Evolutionary conservation across 2,888 invertebrate species (phyloP), one percentile per base, ranked within the genome.

Genomic region (Microplitis deprimator): DNA sequence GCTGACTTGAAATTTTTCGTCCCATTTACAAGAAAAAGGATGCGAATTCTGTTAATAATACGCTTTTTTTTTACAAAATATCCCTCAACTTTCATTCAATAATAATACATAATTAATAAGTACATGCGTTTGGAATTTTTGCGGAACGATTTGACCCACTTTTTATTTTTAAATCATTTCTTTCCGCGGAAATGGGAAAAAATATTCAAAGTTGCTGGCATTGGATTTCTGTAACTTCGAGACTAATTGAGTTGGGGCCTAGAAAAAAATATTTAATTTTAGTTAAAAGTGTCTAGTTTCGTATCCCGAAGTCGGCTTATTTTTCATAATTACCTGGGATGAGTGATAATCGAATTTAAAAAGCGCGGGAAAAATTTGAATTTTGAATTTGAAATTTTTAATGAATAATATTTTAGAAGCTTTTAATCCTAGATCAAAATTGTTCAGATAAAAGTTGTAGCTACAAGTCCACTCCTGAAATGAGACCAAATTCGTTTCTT

Each of bases 1-100:
- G 50, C 50, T 50, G 50, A 13, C 50, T 50, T 13, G 13, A 13
- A 50, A 50, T 50, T 50, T 50, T 50, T 62, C 62, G 62, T 62
- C n/a, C 20, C 62, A 62, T 62, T 62, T 20, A 62, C 62, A 62
- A 62, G 62, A 62, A 20, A 62, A 62, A 62, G 62, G 62, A 62
- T 17, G 62, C 8, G 20, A n/a, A 10, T 13, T 4, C 16, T 13
- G 50, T 8, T 50, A 50, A 50, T 50, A 50, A 50, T 5, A 50
- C 50, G 50, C 50, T 50, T 50, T 50, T 50, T 50, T 29, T 29
- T 29, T 29, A 29, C 29, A 29, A 29, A 4, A 50, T 13, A 50
- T 13, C 10, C 10, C 5, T 50, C 50, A 50, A 50, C 50, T 50
- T 50, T 50, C 50, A 50, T 50, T 50, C 50, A 62, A 62, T 20